Evolutionary conservation across 2,888 invertebrate genomes (phyloP).

Genomic region (Phyllotreta cruciferae): DNA sequence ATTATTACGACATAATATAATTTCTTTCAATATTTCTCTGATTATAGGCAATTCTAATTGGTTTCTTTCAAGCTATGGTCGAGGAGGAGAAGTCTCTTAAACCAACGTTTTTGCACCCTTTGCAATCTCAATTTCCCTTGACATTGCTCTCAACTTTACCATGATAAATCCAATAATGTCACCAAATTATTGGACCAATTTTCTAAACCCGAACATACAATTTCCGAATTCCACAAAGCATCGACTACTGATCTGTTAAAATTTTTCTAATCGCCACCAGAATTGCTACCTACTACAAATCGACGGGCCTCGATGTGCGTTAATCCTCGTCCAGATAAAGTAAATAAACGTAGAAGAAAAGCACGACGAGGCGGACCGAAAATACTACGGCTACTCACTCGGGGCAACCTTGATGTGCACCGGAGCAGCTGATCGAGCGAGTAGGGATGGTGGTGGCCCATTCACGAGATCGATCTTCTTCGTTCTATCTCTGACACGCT

Average conservation of each 20-base stretch:
- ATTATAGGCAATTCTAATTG: background rate
- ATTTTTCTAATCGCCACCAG: too few species aligned
- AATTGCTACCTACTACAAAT: slow-evolving; percentile 8
- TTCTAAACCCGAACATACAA: too few species aligned
- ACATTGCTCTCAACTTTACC: too few species aligned
- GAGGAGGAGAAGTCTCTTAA: too few species aligned
- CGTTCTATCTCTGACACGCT: slow-evolving; percentile 45
- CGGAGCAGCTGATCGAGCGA: slow-evolving; percentile 47
- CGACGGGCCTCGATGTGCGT: background rate
- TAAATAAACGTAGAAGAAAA: slow-evolving; percentile 10
- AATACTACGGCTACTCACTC: slow-evolving; percentile 46
- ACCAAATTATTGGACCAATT: too few species aligned
- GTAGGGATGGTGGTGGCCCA: slow-evolving; percentile 43
- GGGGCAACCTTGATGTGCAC: slow-evolving; percentile 44
- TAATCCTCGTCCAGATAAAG: slow-evolving; percentile 9
- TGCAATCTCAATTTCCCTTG: too few species aligned
- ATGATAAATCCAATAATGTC: too few species aligned
- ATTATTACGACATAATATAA: too few species aligned
- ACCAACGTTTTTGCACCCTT: too few species aligned
- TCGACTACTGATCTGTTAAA: too few species aligned
- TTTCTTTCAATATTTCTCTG: background rate
- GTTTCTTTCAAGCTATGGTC: background rate
- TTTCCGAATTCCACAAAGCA: too few species aligned
- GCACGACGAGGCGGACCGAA: background rate
- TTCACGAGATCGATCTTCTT: slow-evolving; percentile 47